Evolutionary conservation across 2,888 invertebrate genomes (phyloP), one percentile per base, ranked within the genome.

Genomic region (Tetanocera ferruginea): DNA sequence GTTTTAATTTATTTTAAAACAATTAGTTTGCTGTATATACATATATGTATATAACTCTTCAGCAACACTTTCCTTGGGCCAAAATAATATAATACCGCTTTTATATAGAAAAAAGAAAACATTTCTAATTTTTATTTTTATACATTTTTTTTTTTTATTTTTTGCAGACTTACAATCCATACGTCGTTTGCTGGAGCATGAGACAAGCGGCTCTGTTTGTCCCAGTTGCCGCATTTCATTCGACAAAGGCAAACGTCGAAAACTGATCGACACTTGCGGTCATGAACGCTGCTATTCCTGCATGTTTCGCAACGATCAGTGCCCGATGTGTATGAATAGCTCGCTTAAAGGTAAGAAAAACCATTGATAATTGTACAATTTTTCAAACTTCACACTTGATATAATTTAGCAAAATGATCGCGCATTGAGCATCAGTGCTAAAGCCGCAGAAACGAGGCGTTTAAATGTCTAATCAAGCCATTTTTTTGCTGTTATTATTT

Each of bases 271-370:
- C 91, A 94, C 96, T 80, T 98, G 98, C 91, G 97, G 98, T 83
- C 98, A 98, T 92, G 97, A 97, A 89, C 92, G 97, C 81, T 98
- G 98, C 90, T 97, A 97, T 92, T 94, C 96, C 83, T 98, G 98
- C 91, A 95, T 97, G 93, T 97, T 97, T 91, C 94, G 94, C 85
- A 96, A 95, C 91, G 96, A 97, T 90, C 93, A 94, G 82, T 98
- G 98, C 90, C 97, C 97, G 52, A 92, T 97, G 82, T 98, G 98
- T 90, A 92, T 89, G 89, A 90, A 91, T 81, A 88, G 85, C 82
- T 89, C 89, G 77, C 83, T 88, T 79, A 88, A 91, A 84, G 86
- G 87, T 88, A 80, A 84, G 88, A 85, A 9, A 49, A 25, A 60
- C 69, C 64, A 76, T 71, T 71, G 51, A 62, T 52, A 79, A 76